These are phyloP conservation scores for Atta texana DNA, from an alignment of 1,140 invertebrate genomes.

Conservation along the genomic window DNA sequence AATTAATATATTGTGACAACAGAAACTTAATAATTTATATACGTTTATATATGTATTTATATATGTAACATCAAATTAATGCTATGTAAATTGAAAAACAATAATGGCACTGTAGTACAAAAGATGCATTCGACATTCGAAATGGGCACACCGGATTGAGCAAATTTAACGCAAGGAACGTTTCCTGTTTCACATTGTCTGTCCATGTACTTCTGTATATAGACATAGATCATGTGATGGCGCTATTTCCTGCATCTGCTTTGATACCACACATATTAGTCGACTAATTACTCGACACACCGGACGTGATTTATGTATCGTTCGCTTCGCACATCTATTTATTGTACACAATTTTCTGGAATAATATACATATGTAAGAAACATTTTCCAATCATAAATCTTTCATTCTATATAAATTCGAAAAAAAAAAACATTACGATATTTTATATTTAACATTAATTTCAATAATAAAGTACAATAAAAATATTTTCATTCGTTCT, in stretches of 20 bases:
- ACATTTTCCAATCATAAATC: not conserved
- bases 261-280: conserved; percentile 56
- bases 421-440: not conserved
- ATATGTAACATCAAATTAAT: not conserved
- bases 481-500: not conserved
- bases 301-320: conserved; percentile 20
- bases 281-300: conserved; percentile 59
- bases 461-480: not conserved
- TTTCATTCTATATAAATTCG: not conserved
- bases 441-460: not conserved
- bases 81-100: not conserved
- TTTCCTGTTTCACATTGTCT: conserved; percentile 65
- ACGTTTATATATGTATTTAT: too few species aligned
- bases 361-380: not conserved
- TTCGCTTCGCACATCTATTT: not conserved
- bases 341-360: not conserved
- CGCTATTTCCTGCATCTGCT: conserved; percentile 66
- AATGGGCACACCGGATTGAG: conserved; percentile 48
- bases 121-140: conserved; percentile 2
- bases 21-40: not conserved
- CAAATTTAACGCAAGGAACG: conserved; percentile 52
- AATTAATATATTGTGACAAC: not conserved
- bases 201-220: not conserved
- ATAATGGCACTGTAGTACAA: not conserved
- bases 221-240: conserved; percentile 48